Conservation (phyloP, 2,113 vertebrate species). For the human region DNA sequence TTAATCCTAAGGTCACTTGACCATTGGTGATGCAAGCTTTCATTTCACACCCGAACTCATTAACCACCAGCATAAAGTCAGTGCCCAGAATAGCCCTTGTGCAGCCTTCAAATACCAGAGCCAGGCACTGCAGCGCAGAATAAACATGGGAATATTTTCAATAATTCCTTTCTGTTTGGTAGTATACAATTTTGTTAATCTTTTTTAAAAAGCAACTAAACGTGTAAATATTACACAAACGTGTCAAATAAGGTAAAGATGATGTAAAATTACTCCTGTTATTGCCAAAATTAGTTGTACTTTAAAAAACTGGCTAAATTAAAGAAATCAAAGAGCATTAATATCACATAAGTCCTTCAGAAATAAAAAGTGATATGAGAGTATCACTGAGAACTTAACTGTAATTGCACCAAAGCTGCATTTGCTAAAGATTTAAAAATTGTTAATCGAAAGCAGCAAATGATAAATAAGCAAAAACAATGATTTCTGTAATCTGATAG, state of each 20-base stretch:
- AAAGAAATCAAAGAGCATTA: not conserved
- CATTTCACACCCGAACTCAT: not conserved
- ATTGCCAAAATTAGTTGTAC: not conserved
- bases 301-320: not conserved
- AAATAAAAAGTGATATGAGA: not conserved
- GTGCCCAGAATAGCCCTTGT: not conserved
- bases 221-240: not conserved
- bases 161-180: not conserved
- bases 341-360: not conserved
- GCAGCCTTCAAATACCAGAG: not conserved
- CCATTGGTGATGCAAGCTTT: not conserved
- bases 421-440: slow-evolving; percentile 2
- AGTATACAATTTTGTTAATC: not conserved
- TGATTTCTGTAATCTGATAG: not conserved
- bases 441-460: not conserved
- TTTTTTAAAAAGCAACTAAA: not conserved
- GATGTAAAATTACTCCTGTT: not conserved
- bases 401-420: not conserved
- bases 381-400: not conserved
- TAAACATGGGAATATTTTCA: not conserved
- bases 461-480: not conserved
- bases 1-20: not conserved
- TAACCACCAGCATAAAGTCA: not conserved
- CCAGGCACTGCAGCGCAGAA: not conserved
- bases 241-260: not conserved